phyloP scores from a whole-genome alignment of 2,888 invertebrate species.

The Acleris holmiana region DNA sequence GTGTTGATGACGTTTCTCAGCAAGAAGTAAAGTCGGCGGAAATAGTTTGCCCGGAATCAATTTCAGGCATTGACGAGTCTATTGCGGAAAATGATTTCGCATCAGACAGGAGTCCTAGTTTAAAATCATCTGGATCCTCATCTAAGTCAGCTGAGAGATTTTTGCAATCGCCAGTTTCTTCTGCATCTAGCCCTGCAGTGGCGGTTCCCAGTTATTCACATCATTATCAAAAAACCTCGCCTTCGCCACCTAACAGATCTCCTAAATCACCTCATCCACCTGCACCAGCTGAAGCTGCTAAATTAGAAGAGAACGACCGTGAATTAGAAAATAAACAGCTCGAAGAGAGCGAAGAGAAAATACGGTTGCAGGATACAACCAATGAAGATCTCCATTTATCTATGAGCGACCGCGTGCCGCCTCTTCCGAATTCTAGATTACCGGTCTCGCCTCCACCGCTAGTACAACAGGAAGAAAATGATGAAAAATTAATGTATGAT shows the following conservation, averaged over 20 bases:
- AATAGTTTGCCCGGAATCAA: slow-evolving; percentile 54
- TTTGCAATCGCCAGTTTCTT: slow-evolving; percentile 53
- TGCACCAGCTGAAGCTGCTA: slow-evolving; percentile 52
- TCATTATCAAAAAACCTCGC: slow-evolving; percentile 64
- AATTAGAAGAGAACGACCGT: slow-evolving; percentile 43
- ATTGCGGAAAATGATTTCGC: slow-evolving; percentile 46
- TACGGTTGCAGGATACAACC: slow-evolving; percentile 46
- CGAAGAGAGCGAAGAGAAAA: slow-evolving; percentile 46
- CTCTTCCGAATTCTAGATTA: slow-evolving; percentile 46
- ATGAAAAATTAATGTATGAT: slow-evolving; percentile 49
- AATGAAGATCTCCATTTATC: slow-evolving; percentile 44
- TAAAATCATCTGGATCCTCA: slow-evolving; percentile 47
- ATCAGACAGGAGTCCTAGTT: slow-evolving; percentile 49
- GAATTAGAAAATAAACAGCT: slow-evolving; percentile 54
- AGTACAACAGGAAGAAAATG: slow-evolving; percentile 51
- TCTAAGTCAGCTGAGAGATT: slow-evolving; percentile 58
- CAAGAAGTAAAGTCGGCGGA: slow-evolving; percentile 51
- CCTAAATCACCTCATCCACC: slow-evolving; percentile 60
- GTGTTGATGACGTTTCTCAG: slow-evolving; percentile 44
- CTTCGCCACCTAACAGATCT: slow-evolving; percentile 64
- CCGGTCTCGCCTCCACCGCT: slow-evolving; percentile 55
- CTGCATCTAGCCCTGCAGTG: slow-evolving; percentile 45
- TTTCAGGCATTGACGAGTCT: slow-evolving; percentile 51
- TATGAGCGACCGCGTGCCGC: slow-evolving; percentile 39
- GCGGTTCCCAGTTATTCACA: slow-evolving; percentile 52